These are phyloP conservation scores for Myotis daubentonii DNA, from an alignment of 2,797 vertebrate genomes.

Conservation along the genomic window DNA sequence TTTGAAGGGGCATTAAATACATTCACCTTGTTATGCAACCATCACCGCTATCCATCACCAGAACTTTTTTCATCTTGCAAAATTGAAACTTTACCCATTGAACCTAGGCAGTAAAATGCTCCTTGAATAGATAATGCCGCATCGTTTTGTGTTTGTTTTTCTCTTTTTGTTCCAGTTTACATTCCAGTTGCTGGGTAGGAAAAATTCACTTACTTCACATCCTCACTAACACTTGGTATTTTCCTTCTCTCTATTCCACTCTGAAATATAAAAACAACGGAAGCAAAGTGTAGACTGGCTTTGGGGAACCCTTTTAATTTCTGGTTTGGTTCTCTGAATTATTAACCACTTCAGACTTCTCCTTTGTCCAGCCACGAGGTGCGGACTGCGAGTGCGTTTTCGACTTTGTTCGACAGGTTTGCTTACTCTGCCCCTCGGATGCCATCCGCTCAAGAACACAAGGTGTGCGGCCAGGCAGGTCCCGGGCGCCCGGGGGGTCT, in stretches of 20 bases:
- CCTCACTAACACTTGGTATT: background rate
- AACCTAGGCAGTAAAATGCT: background rate
- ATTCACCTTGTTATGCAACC: background rate
- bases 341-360: conserved; percentile 14
- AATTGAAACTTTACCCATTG: background rate
- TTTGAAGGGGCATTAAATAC: background rate
- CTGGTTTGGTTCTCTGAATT: background rate
- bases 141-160: background rate
- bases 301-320: background rate
- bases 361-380: background rate
- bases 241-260: background rate
- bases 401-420: background rate
- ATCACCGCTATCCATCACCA: background rate
- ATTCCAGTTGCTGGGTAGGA: background rate
- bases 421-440: background rate
- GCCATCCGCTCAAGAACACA: background rate
- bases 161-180: background rate
- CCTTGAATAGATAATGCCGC: background rate
- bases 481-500: background rate
- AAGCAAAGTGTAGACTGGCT: background rate
- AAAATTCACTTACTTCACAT: background rate
- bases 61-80: background rate
- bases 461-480: background rate
- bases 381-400: background rate
- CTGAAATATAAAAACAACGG: conserved; percentile 25